Base-by-base conservation (phyloP, 2,113 vertebrate species). In the Bos indicus region DNA sequence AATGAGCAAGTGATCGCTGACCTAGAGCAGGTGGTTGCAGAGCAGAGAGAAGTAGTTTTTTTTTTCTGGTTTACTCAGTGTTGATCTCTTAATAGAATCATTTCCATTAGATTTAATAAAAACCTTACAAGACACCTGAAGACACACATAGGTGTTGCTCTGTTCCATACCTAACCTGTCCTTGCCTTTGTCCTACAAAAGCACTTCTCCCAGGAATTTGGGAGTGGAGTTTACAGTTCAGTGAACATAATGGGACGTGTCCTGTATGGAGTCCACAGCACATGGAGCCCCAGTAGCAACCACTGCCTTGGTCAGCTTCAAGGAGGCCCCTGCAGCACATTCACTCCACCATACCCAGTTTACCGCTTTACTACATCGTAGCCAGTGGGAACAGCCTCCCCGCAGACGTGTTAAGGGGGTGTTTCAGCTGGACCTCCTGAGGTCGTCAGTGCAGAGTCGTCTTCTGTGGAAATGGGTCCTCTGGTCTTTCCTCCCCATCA, bases 291-390 rank as follows among this genome's bases (percentile, higher is more conserved):
- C 11, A 3, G 71, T 3, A 13, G 6, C 36, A 43, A 7, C 23
- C 71, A 43, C 71, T 25, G 11, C 1, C 25, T 4, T 3, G 71
- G 71, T 25, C 71, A 74, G 71, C 71, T 25, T 77, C 36, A 4
- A 14, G 23, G 36, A 77, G 21, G 36, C 12, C 67, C 6, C 5
- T 40, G 17, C 11, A 7, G 54, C 25, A 5, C 64, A 11, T 11
- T 21, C 0, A 6, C n/a, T 23, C 2, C n/a, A 23, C 0, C n/a
- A 36, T 3, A 0, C n/a, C n/a, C 9, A 36, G n/a, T 5, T 36
- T 5, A 23, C 67, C 0, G 2, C 67, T 16, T n/a, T 8, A 21
- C 48, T 21, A 0, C 15, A 28, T 19, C 3, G 15, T 40, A n/a
- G 54, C 13, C 51, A 3, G 5, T 2, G 25, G 48, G 25, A 26